phyloP scores from a whole-genome alignment of 1,140 invertebrate genomes.

The Contarinia nasturtii region DNA sequence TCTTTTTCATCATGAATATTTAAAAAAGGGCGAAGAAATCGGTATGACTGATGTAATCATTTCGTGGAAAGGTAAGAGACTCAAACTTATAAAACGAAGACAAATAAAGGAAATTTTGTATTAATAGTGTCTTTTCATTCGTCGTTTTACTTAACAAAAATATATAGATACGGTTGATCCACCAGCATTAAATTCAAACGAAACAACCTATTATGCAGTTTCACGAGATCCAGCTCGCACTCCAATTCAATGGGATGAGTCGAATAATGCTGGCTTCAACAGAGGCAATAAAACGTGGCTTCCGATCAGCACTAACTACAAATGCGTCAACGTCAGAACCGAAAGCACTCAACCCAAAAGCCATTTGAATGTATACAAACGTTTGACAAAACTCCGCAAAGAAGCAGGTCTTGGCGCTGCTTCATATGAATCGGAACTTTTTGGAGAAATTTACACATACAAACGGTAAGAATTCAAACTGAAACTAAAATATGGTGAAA shows the following conservation, averaged over 20 bases:
- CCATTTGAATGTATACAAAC: slow-evolving; percentile 25
- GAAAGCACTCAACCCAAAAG: slow-evolving; percentile 19
- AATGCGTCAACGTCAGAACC: slow-evolving; percentile 27
- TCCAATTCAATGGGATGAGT: slow-evolving; percentile 40
- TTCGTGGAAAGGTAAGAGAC: slow-evolving; percentile 9
- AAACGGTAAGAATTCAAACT: too few relatives aligned
- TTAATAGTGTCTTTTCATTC: too few relatives aligned
- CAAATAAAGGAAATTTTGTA: too few relatives aligned
- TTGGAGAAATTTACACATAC: too few relatives aligned
- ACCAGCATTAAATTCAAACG: slow-evolving; percentile 11
- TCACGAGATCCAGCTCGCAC: slow-evolving; percentile 33
- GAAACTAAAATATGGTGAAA: too few relatives aligned
- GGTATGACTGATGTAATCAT: slow-evolving; percentile 9
- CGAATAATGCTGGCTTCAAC: slow-evolving; percentile 29
- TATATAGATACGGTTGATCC: slow-evolving; percentile 32
- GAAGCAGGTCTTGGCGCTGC: neutral
- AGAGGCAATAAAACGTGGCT: slow-evolving; percentile 35
- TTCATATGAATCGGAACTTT: too few relatives aligned
- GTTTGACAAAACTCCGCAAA: neutral
- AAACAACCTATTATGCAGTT: slow-evolving; percentile 11
- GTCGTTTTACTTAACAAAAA: too few relatives aligned
- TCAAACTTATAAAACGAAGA: slow-evolving; percentile 10
- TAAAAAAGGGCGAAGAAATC: slow-evolving; percentile 11
- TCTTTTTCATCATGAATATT: too few relatives aligned
- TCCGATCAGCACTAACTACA: slow-evolving; percentile 36